A percentile compares a stretch with the other conserved stretches of the same genome.
phyloP scores from a whole-genome alignment of 2,797 vertebrate genomes.

The Brachymystax lenok region DNA sequence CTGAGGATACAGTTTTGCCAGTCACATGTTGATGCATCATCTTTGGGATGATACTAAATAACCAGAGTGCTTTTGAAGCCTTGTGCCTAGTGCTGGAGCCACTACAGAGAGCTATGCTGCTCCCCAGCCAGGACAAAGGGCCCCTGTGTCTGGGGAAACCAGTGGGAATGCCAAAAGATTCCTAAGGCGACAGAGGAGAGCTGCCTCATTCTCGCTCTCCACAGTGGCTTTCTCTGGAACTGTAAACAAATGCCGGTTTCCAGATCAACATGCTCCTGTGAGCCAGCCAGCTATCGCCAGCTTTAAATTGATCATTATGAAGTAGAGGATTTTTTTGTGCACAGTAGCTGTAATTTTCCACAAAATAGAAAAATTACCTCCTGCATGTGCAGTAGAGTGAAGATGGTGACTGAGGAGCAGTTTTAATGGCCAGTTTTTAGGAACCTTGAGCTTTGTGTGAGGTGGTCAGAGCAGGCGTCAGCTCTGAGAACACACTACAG shows the following conservation, averaged over 20 bases:
- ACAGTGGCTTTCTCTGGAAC: neutral
- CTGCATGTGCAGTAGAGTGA: neutral
- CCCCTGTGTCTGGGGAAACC: slow-evolving; percentile 44
- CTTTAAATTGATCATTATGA: neutral
- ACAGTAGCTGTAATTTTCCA: neutral
- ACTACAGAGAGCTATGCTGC: neutral
- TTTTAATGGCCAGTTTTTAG: neutral
- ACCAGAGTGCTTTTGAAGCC: neutral
- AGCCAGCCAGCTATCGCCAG: neutral
- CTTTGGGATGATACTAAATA: neutral
- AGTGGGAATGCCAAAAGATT: slow-evolving; percentile 57
- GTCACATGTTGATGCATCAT: neutral
- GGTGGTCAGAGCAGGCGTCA: slow-evolving; percentile 21
- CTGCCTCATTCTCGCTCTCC: slow-evolving; percentile 17
- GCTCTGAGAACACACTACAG: slow-evolving; percentile 27
- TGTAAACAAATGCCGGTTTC: neutral
- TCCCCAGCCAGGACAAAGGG: slow-evolving; percentile 37
- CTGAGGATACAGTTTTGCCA: neutral
- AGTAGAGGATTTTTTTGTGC: neutral
- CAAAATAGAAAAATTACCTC: neutral
- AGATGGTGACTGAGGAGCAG: neutral
- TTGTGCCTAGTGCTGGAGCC: neutral
- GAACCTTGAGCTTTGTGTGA: neutral
- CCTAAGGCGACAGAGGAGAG: slow-evolving; percentile 47
- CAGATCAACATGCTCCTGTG: neutral